phyloP scores from a whole-genome alignment of 2,888 invertebrate genomes.

The Ectobius pallidus region DNA sequence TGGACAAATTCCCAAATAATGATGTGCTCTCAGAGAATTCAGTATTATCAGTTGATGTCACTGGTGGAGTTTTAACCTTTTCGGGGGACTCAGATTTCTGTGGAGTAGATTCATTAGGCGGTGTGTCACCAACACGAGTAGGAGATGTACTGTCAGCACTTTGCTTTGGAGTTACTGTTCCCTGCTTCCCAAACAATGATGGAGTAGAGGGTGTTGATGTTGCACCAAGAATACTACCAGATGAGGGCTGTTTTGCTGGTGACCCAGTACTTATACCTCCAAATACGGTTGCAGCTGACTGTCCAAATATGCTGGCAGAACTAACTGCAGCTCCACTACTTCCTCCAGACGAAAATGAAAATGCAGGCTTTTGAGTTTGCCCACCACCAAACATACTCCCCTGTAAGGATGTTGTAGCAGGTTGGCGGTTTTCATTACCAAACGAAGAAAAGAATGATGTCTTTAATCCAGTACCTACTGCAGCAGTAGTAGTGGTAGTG shows the following conservation, averaged over 20 bases:
- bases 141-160: no score
- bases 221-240: constrained; percentile 29
- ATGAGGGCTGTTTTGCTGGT: constrained; percentile 46
- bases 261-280: constrained; percentile 45
- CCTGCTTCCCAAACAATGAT: constrained; percentile 16
- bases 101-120: background rate
- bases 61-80: background rate
- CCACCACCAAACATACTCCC: constrained; percentile 4
- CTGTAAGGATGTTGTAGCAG: background rate
- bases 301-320: constrained; percentile 34
- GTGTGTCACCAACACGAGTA: background rate
- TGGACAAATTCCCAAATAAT: constrained; percentile 15
- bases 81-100: background rate
- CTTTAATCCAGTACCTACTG: background rate
- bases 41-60: background rate
- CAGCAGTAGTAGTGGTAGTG: background rate
- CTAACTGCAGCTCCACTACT: background rate
- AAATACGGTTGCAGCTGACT: constrained; percentile 51
- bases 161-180: no score
- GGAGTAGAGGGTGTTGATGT: constrained; percentile 38
- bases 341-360: background rate
- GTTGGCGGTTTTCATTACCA: background rate
- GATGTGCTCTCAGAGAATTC: constrained; percentile 8
- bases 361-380: background rate
- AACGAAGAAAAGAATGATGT: background rate